Evolutionary conservation across 2,113 vertebrate genomes (phyloP).

Genomic region (Sebastes schlegelii): DNA sequence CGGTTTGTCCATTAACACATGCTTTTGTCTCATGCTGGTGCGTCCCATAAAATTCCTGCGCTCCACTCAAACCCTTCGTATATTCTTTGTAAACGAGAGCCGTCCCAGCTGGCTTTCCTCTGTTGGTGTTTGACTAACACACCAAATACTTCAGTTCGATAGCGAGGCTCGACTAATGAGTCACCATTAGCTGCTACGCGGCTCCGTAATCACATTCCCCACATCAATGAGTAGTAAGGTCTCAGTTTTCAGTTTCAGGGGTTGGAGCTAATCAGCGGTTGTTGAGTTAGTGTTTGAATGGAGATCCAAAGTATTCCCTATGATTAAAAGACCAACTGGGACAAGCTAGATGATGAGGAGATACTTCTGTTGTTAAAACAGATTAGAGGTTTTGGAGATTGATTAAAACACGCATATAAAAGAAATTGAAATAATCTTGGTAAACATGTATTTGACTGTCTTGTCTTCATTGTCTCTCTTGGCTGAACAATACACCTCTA

Average conservation of each 20-base stretch:
- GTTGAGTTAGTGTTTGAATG: not conserved
- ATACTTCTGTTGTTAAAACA: not conserved
- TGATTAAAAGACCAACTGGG: constrained; percentile 6
- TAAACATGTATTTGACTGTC: not conserved
- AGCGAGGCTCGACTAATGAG: constrained; percentile 31
- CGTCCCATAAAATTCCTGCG: not conserved
- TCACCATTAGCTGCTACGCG: not conserved
- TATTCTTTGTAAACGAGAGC: not conserved
- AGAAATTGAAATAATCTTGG: not conserved
- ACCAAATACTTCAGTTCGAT: constrained; percentile 42
- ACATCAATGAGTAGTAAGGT: not conserved
- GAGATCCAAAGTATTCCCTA: not conserved
- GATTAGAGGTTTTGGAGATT: not conserved
- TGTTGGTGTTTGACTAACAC: constrained; percentile 20
- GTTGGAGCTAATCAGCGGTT: not conserved
- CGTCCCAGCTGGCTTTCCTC: constrained; percentile 34
- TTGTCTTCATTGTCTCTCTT: not conserved
- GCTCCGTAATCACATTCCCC: constrained; percentile 17
- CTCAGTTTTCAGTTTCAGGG: constrained; percentile 16
- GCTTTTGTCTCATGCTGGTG: not conserved
- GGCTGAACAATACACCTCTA: not conserved
- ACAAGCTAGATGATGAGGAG: not conserved
- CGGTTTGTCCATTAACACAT: not conserved
- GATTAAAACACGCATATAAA: not conserved
- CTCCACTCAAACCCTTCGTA: not conserved